phyloP scores from a whole-genome alignment of 2,797 vertebrate genomes.

The Gymnodraco acuticeps region DNA sequence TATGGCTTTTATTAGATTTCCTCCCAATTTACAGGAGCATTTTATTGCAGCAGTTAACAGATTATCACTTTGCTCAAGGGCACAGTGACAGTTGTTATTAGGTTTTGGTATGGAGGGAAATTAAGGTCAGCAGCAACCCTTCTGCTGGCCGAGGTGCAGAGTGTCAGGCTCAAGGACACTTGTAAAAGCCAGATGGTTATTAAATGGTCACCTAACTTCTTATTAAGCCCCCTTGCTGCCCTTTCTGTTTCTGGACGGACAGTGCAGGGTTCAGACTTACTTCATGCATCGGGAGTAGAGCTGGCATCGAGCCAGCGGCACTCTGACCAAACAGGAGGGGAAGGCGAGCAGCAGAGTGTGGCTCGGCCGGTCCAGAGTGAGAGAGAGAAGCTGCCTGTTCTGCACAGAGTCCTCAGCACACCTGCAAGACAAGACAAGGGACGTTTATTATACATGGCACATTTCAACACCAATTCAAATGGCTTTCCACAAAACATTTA shows the following conservation, averaged over 20 bases:
- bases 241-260: constrained; percentile 12
- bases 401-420: constrained; percentile 86
- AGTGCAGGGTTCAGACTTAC: constrained; percentile 82
- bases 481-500: too few relatives aligned
- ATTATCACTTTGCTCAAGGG: constrained; percentile 59
- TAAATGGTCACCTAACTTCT: constrained; percentile 33
- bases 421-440: constrained; percentile 74
- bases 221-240: constrained; percentile 14
- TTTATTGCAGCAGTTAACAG: constrained; percentile 51
- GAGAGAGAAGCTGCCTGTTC: constrained; percentile 88
- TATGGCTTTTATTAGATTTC: constrained; percentile 40
- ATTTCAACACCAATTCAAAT: too few relatives aligned
- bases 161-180: constrained; percentile 44
- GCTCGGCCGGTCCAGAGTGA: constrained; percentile 90
- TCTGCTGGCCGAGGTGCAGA: constrained; percentile 25
- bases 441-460: too few relatives aligned
- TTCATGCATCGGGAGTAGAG: constrained; percentile 96
- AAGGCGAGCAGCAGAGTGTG: constrained; percentile 92
- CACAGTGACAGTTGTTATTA: constrained; percentile 42
- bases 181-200: constrained; percentile 36
- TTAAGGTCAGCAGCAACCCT: constrained; percentile 29
- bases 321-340: constrained; percentile 91
- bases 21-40: constrained; percentile 15
- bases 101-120: constrained; percentile 21
- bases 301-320: constrained; percentile 94